phyloP scores from a whole-genome alignment of 2,888 invertebrate species.

The Gandaritis pyraliata region DNA sequence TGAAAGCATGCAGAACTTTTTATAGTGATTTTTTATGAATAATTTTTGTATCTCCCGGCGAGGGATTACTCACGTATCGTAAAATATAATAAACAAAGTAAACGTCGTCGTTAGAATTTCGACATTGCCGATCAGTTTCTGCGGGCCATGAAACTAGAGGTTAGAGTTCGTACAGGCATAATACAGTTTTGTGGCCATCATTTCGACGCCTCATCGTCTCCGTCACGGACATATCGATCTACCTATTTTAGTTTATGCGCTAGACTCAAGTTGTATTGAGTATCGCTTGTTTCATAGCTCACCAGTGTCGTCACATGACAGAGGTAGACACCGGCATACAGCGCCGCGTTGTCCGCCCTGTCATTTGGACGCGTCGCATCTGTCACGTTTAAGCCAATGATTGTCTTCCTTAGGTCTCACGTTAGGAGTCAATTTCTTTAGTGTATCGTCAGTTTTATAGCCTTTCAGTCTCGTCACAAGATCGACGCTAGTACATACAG shows the following conservation, averaged over 20 bases:
- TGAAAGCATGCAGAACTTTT: slow-evolving; percentile 29
- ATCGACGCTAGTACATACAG: slow-evolving; percentile 27
- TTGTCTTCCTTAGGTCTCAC: too few relatives aligned
- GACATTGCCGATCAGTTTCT: slow-evolving; percentile 36
- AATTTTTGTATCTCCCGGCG: slow-evolving; percentile 27
- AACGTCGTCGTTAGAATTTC: slow-evolving; percentile 34
- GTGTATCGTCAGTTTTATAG: slow-evolving; percentile 14
- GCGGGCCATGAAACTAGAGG: slow-evolving; percentile 22
- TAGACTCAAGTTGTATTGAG: too few relatives aligned
- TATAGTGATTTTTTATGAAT: slow-evolving; percentile 31
- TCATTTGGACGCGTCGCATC: not conserved
- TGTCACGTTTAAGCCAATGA: not conserved
- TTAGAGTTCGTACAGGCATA: too few relatives aligned
- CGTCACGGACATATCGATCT: too few relatives aligned
- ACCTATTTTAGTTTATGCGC: too few relatives aligned
- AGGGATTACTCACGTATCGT: slow-evolving; percentile 34
- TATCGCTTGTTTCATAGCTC: too few relatives aligned
- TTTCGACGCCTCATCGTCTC: too few relatives aligned
- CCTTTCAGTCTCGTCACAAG: slow-evolving; percentile 17
- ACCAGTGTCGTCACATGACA: too few relatives aligned
- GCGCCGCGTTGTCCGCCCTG: too few relatives aligned
- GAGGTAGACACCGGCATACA: too few relatives aligned
- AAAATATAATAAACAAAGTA: slow-evolving; percentile 38
- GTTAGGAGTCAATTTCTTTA: too few relatives aligned
- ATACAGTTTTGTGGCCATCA: too few relatives aligned